Percentiles rank a stretch among this genome's conserved stretches.
phyloP scores from a whole-genome alignment of 2,113 vertebrate species.

The Sphyrna mokarran region DNA sequence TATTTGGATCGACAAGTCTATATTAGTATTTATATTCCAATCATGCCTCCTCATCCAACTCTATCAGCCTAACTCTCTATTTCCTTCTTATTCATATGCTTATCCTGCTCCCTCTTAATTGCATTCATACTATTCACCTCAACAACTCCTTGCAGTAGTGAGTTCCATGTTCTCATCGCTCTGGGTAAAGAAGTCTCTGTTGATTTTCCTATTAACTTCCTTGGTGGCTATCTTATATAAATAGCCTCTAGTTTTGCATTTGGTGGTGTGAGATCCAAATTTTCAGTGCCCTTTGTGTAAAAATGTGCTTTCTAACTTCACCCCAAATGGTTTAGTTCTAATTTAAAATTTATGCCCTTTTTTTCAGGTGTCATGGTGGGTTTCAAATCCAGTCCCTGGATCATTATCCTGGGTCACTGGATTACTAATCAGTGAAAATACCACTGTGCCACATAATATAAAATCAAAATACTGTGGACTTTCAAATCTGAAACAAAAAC shows the following conservation, averaged over 20 bases:
- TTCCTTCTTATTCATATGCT: background rate
- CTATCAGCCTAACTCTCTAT: background rate
- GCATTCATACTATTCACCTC: background rate
- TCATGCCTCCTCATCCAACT: background rate
- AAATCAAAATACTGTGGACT: no score
- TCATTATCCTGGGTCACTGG: no score
- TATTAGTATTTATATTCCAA: background rate
- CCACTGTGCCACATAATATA: no score
- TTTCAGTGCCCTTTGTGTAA: background rate
- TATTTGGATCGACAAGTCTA: background rate
- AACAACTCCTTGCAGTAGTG: background rate
- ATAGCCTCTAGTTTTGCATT: background rate
- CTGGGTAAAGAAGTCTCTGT: background rate
- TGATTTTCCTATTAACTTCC: background rate
- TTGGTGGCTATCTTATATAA: background rate
- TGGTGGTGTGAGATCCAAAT: background rate
- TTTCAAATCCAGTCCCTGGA: no score
- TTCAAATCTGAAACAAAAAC: no score
- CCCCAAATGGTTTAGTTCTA: background rate
- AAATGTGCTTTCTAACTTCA: background rate
- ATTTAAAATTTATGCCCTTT: background rate
- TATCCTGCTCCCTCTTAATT: background rate
- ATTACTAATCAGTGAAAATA: no score
- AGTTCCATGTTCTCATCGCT: background rate
- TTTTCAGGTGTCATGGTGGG: background rate